Evolutionary conservation across 1,140 invertebrate species (phyloP), one percentile per base, ranked within the genome.

Genomic region (Drosophila hydei): DNA sequence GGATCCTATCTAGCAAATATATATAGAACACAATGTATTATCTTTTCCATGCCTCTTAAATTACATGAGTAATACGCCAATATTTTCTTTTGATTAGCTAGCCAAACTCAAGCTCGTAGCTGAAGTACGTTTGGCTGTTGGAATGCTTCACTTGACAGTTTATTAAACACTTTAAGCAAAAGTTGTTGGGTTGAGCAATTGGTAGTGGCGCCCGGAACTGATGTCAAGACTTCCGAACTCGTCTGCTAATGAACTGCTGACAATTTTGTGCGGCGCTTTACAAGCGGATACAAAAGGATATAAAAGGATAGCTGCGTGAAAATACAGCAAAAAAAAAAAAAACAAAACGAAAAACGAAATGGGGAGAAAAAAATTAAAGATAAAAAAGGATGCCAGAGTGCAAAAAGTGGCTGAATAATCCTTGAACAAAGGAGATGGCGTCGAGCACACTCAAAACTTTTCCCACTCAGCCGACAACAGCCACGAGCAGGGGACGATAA

Each of bases 231-330:
- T 50, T 54, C 42, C 38, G 19, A 25, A 19, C 45, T 65, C 14
- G 62, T 58, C 79, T 70, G 45, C 74, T 85, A 83, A 85, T 85
- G 80, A 85, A 85, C 80, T 85, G 81, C 81, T 85, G 80, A 85
- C 81, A 87, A 85, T 85, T 85, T 72, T 81, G 80, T 80, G 74
- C 80, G 68, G 67, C 74, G 74, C 74, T 87, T 84, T 87, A 84
- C 80, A 85, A 84, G 80, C 77, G 80, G 81, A 87, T 87, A 65
- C 61, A 76, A 84, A 85, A 80, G 80, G 60, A 67, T 77, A 77
- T 73, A 84, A 84, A 79, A 73, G 80, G 50, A 63, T 59, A 16
- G 27, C 55, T 43, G 63, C 48, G 16, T 27, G 19, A 50, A 30
- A 27, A 59, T 30, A 51, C 36, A 42, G 19, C 27, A 30, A 27